Evolutionary conservation across 2,797 vertebrate species (phyloP), one percentile per base, ranked within the genome.

Genomic region (Urocyon cinereoargenteus): DNA sequence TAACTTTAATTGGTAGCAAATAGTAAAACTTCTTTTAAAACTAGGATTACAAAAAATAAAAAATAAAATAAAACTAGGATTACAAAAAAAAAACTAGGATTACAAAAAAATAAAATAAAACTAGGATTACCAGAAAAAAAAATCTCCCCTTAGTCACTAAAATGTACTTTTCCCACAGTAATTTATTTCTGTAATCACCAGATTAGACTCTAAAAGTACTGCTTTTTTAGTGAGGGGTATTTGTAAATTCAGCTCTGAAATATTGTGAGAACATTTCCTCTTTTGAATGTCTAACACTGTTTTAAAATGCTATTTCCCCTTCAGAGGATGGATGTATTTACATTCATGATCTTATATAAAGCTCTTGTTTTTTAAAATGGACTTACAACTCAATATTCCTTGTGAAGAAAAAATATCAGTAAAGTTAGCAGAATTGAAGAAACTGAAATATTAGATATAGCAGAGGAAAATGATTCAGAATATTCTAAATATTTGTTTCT

Each of bases 271-370:
- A 95, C 12, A 72, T n/a, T 87, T 64, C 57, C n/a, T 95, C 73
- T 97, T 78, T 77, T 72, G 75, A 93, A 53, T 86, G 57, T 79
- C 36, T 86, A 92, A 78, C 11, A 84, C 34, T 93, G 14, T 53
- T 86, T 97, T 91, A n/a, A 93, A 72, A 92, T 36, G 79, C 57
- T 91, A 86, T 79, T 83, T 96, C 64, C 40, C 55, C n/a, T 96
- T 90, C 51, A 84, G 3, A 96, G 15, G 53, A 91, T 59, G n/a
- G 18, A 81, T 84, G 53, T 82, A 16, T 59, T 93, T 86, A 92
- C 9, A 72, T 79, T 89, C 73, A 90, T 59, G 90, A 96, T 91
- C 70, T 81, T 93, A 85, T 13, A 92, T 4, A 45, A 96, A 64
- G 28, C 51, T 85, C 36, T 77, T 86, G 22, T 66, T 83, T 92